These are phyloP conservation scores for Coryphaenoides rupestris DNA, from an alignment of 2,113 vertebrate genomes.

Conservation along the genomic window DNA sequence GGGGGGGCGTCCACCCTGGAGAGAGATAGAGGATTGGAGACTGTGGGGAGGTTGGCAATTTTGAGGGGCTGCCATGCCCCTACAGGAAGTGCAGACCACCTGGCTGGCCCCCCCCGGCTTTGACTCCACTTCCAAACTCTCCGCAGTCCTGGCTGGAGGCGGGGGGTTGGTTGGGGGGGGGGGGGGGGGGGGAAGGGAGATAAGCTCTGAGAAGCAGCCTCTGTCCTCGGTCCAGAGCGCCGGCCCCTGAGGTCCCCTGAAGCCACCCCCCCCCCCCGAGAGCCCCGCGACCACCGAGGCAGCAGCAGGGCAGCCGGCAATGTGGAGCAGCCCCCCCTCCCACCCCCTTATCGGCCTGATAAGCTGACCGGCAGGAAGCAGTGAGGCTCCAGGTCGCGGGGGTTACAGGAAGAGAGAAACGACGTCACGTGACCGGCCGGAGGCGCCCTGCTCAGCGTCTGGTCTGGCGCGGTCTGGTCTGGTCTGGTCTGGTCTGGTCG, in stretches of 20 bases:
- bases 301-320: slow-evolving; percentile 27
- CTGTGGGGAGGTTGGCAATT: slow-evolving; percentile 27
- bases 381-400: slow-evolving; percentile 32
- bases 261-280: slow-evolving; percentile 7
- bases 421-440: slow-evolving; percentile 10
- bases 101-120: too few species aligned
- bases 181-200: slow-evolving; percentile 43
- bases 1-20: too few species aligned
- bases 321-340: slow-evolving; percentile 29
- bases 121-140: slow-evolving; percentile 30
- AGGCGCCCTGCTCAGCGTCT: not conserved
- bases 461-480: slow-evolving; percentile 3
- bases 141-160: slow-evolving; percentile 4
- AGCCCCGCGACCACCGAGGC: slow-evolving; percentile 11
- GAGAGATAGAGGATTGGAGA: not conserved
- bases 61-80: slow-evolving; percentile 24
- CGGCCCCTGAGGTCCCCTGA: slow-evolving; percentile 22
- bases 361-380: slow-evolving; percentile 49
- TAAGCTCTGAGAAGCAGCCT: slow-evolving; percentile 54
- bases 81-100: slow-evolving; percentile 46
- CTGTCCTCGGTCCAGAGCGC: slow-evolving; percentile 31
- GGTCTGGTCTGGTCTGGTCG: too few species aligned
- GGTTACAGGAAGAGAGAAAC: slow-evolving; percentile 40
- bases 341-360: slow-evolving; percentile 61
- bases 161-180: too few species aligned